Evolutionary conservation across 2,888 invertebrate genomes (phyloP).

Genomic region (Drosophila merina): DNA sequence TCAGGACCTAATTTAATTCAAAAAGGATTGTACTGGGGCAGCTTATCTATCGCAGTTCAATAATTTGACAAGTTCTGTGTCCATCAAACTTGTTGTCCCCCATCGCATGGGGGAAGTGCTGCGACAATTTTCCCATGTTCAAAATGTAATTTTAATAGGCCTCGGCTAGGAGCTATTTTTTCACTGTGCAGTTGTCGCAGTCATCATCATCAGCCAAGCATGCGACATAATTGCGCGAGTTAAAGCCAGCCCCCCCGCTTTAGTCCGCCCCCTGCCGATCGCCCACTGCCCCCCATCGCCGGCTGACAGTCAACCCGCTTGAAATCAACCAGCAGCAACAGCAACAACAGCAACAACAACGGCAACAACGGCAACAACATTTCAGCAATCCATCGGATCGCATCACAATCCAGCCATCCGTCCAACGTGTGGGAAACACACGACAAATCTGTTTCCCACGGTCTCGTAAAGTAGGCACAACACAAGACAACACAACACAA

Average conservation of each 20-base stretch:
- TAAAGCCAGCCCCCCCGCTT: constrained; percentile 67
- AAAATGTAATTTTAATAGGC: constrained; percentile 7
- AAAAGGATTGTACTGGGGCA: no score
- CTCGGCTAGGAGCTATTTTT: constrained; percentile 11
- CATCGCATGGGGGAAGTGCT: not conserved
- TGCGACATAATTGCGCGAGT: constrained; percentile 82
- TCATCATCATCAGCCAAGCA: constrained; percentile 82
- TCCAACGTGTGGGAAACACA: constrained; percentile 85
- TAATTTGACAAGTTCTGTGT: not conserved
- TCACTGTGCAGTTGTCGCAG: constrained; percentile 70
- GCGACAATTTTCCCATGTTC: constrained; percentile 3
- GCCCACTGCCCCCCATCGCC: constrained; percentile 42
- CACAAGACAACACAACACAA: constrained; percentile 40
- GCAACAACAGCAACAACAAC: constrained; percentile 44
- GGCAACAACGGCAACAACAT: constrained; percentile 67
- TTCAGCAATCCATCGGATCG: constrained; percentile 81
- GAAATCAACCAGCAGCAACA: constrained; percentile 61
- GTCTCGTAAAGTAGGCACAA: constrained; percentile 82
- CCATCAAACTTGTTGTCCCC: not conserved
- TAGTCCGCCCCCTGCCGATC: constrained; percentile 25
- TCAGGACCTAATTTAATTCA: no score
- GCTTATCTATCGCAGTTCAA: no score
- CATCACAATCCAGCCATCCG: constrained; percentile 84
- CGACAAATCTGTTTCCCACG: constrained; percentile 85
- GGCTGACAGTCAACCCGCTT: constrained; percentile 43